Percentiles rank a stretch among this genome's conserved stretches.
Conservation (phyloP, 2,113 vertebrate species). For the Gavialis gangeticus region DNA sequence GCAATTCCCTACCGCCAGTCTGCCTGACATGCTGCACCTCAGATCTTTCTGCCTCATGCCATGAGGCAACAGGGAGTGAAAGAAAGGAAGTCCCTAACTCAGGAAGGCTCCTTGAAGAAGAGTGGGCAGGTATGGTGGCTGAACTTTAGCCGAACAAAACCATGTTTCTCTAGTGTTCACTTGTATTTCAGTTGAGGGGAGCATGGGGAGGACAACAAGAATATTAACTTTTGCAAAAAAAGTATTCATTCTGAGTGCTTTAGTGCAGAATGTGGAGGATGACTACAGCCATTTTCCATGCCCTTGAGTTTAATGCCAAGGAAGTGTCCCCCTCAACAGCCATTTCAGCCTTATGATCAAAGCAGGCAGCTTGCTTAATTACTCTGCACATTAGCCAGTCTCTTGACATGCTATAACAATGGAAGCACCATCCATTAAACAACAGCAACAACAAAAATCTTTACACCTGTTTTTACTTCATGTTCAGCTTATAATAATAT, state of each 20-base stretch:
- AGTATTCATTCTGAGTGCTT: not conserved
- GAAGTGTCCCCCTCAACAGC: not conserved
- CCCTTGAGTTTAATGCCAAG: not conserved
- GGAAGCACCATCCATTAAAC: not conserved
- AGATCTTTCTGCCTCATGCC: too few species aligned
- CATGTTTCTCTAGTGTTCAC: rapidly evolving
- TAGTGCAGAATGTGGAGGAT: not conserved
- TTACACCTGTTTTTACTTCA: not conserved
- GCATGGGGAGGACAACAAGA: not conserved
- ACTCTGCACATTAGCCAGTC: too few species aligned
- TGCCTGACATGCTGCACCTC: too few species aligned
- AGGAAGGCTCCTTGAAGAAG: not conserved
- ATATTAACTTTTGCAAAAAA: not conserved
- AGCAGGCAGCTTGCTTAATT: not conserved
- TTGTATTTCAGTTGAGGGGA: not conserved
- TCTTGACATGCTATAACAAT: not conserved
- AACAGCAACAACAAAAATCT: not conserved
- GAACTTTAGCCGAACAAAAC: not conserved
- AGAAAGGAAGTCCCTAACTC: not conserved
- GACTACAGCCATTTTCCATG: not conserved
- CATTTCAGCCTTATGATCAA: not conserved
- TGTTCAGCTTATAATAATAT: not conserved
- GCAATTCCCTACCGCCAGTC: too few species aligned
- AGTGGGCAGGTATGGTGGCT: not conserved
- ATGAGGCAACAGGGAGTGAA: too few species aligned